Evolutionary conservation across 2,888 invertebrate genomes (phyloP).

Genomic region (Thereva nobilitata): DNA sequence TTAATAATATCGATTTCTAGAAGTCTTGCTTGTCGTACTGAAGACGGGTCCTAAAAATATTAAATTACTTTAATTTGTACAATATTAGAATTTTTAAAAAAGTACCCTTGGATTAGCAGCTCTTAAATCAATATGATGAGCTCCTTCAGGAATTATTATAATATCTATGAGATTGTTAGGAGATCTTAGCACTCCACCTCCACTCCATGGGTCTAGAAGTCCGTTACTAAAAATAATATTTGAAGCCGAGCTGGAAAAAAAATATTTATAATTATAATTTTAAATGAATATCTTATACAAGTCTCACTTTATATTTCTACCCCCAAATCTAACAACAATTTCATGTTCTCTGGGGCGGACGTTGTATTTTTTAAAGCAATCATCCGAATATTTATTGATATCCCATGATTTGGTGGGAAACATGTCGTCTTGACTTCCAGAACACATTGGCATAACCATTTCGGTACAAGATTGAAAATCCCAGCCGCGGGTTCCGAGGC

Average conservation of each 20-base stretch:
- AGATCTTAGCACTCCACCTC: slow-evolving; percentile 77
- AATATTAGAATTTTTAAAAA: slow-evolving; percentile 5
- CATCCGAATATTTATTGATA: slow-evolving; percentile 65
- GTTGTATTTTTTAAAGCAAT: slow-evolving; percentile 72
- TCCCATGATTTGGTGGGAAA: slow-evolving; percentile 80
- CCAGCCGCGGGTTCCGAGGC: slow-evolving; percentile 76
- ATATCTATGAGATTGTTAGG: slow-evolving; percentile 68
- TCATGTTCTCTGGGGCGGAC: slow-evolving; percentile 70
- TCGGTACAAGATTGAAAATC: slow-evolving; percentile 90
- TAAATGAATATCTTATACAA: neutral
- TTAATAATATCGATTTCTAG: slow-evolving; percentile 49
- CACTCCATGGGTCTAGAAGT: slow-evolving; percentile 83
- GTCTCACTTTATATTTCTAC: slow-evolving; percentile 64
- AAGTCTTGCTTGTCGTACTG: slow-evolving; percentile 49
- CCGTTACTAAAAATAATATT: slow-evolving; percentile 86
- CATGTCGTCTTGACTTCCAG: slow-evolving; percentile 77
- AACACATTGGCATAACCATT: slow-evolving; percentile 95
- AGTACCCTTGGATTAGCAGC: slow-evolving; percentile 48
- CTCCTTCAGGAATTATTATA: slow-evolving; percentile 78
- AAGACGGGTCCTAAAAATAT: slow-evolving; percentile 49
- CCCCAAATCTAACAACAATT: slow-evolving; percentile 79
- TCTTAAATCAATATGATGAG: slow-evolving; percentile 85
- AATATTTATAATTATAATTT: slow-evolving; percentile 41
- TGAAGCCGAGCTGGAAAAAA: slow-evolving; percentile 58
- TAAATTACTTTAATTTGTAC: slow-evolving; percentile 9